Base-by-base conservation (phyloP, 2,113 vertebrate genomes). In the Triplophysa rosa region DNA sequence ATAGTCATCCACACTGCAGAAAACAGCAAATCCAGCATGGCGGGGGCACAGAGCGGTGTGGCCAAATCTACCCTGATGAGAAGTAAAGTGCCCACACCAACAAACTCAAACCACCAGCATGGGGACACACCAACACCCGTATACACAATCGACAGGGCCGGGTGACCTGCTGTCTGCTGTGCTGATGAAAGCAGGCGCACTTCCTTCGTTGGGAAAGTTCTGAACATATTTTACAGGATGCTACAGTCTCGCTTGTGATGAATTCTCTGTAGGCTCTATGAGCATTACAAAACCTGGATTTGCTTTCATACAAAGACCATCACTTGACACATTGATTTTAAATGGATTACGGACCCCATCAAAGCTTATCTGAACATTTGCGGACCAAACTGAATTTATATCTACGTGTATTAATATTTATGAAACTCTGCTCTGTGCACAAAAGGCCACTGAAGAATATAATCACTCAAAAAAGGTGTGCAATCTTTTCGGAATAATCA, bases 91-190 rank as follows among this genome's bases (percentile, higher is more conserved):
- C 33, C 88, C 13, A 75, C 84, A 9, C 83, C 89, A 0, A 45
- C 74, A 49, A 90, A 87, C 87, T 86, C 87, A 1, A 87, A 89
- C 47, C 83, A 40, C 70, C 91, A 91, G 63, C 83, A 85, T 0
- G 84, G 85, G 1, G 87, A 89, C 65, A 83, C 88, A 2, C 40
- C 87, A 76, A 65, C 86, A 0, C 49, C 79, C 0, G 47, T 88
- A 56, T n/a, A 42, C 85, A 0, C 91, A 86, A 45, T 84, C 87
- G n/a, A 79, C 91, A 0, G 90, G 90, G 19, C 90, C 89, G 0
- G 85, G 90, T 2, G 89, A 90, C 76, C 89, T 94, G 19, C 89
- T 94, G 45, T 93, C 93, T 1, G 92, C 89, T 0, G 91, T 93
- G 73, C 86, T 94, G 4, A 92, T 90, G n/a, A 94, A 93, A 81